These are phyloP conservation scores for Heliconius melpomene DNA, from an alignment of 1,140 invertebrate species.

Conservation along the genomic window DNA sequence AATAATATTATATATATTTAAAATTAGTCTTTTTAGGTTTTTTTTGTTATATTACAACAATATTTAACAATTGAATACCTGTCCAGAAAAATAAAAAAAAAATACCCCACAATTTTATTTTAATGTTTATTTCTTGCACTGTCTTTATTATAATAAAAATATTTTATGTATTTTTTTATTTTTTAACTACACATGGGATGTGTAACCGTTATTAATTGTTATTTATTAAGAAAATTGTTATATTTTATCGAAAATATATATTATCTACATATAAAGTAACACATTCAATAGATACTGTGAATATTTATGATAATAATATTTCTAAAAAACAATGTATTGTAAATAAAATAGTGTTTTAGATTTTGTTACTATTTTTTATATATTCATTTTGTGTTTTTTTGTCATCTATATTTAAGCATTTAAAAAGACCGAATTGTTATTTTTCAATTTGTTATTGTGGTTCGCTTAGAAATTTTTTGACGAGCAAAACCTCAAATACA, in stretches of 20 bases:
- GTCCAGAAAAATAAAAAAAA: neutral
- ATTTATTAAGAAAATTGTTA: too few species aligned
- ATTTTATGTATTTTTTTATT: too few species aligned
- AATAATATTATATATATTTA: too few species aligned
- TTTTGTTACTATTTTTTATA: constrained; percentile 3
- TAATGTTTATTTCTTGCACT: neutral
- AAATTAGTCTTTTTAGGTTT: neutral
- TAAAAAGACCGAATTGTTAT: too few species aligned
- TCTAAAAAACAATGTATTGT: neutral
- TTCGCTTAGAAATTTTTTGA: neutral
- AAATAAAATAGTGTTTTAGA: constrained; percentile 4
- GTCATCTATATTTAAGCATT: neutral
- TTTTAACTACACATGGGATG: too few species aligned
- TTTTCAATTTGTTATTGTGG: too few species aligned
- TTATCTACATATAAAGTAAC: neutral
- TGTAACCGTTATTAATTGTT: too few species aligned
- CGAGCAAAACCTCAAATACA: too few species aligned
- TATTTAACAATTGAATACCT: neutral
- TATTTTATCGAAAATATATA: neutral
- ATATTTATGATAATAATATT: neutral
- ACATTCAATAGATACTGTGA: neutral
- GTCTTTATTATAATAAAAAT: neutral
- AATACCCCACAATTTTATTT: neutral
- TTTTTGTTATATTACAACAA: too few species aligned
- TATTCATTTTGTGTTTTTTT: neutral